Conservation (phyloP, 2,113 vertebrate genomes). For the Plecturocebus donacophilus region DNA sequence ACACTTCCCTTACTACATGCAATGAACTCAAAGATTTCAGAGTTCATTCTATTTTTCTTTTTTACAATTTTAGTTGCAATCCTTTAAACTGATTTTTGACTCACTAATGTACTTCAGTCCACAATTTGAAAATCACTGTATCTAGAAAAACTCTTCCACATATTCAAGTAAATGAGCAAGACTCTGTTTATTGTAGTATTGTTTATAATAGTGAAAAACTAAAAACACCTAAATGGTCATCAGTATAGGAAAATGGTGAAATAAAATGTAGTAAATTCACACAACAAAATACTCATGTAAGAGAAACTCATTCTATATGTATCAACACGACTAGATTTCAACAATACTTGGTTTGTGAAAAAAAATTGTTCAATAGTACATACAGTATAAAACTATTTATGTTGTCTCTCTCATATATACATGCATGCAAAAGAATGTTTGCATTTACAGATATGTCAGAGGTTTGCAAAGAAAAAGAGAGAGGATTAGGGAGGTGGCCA, state of each 20-base stretch:
- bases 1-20: background rate
- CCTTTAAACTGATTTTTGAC: background rate
- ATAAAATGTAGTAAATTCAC: background rate
- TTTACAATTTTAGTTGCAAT: background rate
- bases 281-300: background rate
- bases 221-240: background rate
- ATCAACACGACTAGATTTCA: background rate
- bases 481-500: background rate
- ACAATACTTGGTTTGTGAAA: background rate
- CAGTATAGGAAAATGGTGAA: background rate
- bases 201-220: background rate
- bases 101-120: background rate
- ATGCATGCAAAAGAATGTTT: background rate
- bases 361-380: background rate
- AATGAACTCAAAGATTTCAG: background rate
- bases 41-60: background rate
- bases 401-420: background rate
- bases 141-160: background rate
- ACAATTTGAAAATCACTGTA: background rate
- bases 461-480: background rate
- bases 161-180: background rate
- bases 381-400: background rate
- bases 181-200: background rate
- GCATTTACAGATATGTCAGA: background rate
- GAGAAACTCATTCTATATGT: background rate